These are phyloP conservation scores for Aspiorhynchus laticeps DNA, from an alignment of 2,113 vertebrate genomes.

Conservation along the genomic window DNA sequence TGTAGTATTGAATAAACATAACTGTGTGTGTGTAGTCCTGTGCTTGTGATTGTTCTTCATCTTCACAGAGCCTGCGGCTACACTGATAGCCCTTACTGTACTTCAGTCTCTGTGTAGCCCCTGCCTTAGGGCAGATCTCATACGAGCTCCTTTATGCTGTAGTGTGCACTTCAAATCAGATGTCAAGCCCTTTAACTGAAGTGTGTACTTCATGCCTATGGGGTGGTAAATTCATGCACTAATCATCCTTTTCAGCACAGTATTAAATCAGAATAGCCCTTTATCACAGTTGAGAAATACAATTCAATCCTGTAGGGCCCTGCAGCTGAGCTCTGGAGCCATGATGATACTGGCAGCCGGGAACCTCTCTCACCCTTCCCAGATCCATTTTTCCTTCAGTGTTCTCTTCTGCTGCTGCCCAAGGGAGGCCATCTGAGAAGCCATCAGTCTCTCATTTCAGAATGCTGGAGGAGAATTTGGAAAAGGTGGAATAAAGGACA, in stretches of 20 bases:
- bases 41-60: constrained; percentile 4
- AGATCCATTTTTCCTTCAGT: background rate
- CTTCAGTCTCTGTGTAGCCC: background rate
- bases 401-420: background rate
- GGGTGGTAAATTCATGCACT: constrained; percentile 2
- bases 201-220: constrained; percentile 15
- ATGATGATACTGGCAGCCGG: background rate
- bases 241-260: constrained; percentile 10
- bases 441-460: constrained; percentile 24
- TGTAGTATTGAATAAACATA: background rate
- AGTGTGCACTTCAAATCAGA: constrained; percentile 28
- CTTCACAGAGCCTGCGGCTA: constrained; percentile 16
- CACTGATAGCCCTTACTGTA: background rate
- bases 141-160: background rate
- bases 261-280: background rate
- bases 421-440: constrained; percentile 17
- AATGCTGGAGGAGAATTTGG: constrained; percentile 12
- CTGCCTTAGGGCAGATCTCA: constrained; percentile 27
- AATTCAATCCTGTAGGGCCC: background rate
- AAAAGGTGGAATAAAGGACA: constrained; percentile 35
- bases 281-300: background rate
- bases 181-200: background rate
- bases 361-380: background rate
- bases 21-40: background rate
- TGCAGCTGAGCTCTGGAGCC: background rate